Evolutionary conservation across 1,140 invertebrate species (phyloP), one percentile per base, ranked within the genome.

Genomic region (Manduca sexta): DNA sequence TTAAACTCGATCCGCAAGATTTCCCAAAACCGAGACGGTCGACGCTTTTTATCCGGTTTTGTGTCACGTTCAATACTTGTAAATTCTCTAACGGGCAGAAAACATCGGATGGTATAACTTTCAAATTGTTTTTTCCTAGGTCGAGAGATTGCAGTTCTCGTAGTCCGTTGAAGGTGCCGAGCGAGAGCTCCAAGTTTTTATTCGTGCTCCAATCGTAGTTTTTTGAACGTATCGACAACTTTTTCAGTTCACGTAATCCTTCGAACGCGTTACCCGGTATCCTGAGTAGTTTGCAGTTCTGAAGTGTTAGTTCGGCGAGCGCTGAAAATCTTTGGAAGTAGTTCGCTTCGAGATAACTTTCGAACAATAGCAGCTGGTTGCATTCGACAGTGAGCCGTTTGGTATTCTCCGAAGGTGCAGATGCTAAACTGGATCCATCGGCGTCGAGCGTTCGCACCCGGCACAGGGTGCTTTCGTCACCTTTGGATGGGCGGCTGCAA

Each of bases 41-140:
- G 1, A 94, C 84, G 44, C 90, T 90, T 46, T 89, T 88, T 26
- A 97, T 90, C 54, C 89, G 90, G 80, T 97, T 96, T 13, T 89
- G 86, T 14, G 94, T 95, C 33, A 96, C 77, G 84, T 97, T 97
- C 16, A 98, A 83, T 35, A 90, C 88, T 74, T 94, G 93, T 1
- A 98, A 85, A 66, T 93, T 94, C 37, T 88, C 87, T 50, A 97
- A 84, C 0, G 91, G 89, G 72, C 94, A 96, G 46, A 96, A 91
- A 12, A 92, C 88, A 47, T 91, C 91, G 0, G 90, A 89, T 0
- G 95, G 94, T 55, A 97, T 74, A 0, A 88, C 83, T 52, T 91
- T 88, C 30, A 97, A 89, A 76, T 95, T 95, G 71, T 95, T 97
- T 64, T 93, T 88, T 11, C 91, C 88, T 51, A 97, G 81, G 78